A percentile compares a stretch with the other conserved stretches of the same genome.
Evolutionary conservation across 2,888 invertebrate species (phyloP).

Genomic region (Tenthredo mesomela): DNA sequence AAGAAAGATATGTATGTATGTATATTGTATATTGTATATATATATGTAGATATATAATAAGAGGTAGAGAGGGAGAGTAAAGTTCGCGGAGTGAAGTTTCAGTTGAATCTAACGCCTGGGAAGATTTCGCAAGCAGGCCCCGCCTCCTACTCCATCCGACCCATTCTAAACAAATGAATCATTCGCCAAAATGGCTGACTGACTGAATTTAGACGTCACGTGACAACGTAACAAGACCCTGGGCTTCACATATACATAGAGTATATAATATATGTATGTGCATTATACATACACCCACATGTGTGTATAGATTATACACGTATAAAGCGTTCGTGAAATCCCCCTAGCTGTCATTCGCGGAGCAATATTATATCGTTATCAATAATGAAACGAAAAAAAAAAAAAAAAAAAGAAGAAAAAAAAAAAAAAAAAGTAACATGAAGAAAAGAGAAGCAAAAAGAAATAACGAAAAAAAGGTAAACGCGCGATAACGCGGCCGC

Average conservation of each 20-base stretch:
- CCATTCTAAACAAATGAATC: conserved; percentile 78
- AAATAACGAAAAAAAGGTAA: background rate
- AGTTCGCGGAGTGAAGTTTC: conserved; percentile 59
- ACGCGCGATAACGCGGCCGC: background rate
- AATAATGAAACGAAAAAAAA: background rate
- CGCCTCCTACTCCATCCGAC: conserved; percentile 76
- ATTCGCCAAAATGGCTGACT: conserved; percentile 77
- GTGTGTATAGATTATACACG: background rate
- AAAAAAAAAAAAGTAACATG: background rate
- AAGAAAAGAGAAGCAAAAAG: background rate
- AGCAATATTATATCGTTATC: background rate
- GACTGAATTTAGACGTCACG: conserved; percentile 78
- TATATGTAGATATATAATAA: background rate
- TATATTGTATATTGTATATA: background rate
- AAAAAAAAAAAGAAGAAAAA: background rate
- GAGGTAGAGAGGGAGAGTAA: background rate
- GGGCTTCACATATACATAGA: background rate
- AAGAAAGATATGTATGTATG: background rate
- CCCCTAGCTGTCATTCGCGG: background rate
- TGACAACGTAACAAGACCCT: conserved; percentile 58
- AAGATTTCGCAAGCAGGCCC: conserved; percentile 75
- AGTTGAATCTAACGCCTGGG: conserved; percentile 67
- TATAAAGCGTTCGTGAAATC: background rate
- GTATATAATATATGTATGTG: no score
- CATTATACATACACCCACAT: background rate